A percentile compares a stretch with the other conserved stretches of the same genome.
phyloP scores from a whole-genome alignment of 2,113 vertebrate genomes.

The Sinosuthora webbiana region DNA sequence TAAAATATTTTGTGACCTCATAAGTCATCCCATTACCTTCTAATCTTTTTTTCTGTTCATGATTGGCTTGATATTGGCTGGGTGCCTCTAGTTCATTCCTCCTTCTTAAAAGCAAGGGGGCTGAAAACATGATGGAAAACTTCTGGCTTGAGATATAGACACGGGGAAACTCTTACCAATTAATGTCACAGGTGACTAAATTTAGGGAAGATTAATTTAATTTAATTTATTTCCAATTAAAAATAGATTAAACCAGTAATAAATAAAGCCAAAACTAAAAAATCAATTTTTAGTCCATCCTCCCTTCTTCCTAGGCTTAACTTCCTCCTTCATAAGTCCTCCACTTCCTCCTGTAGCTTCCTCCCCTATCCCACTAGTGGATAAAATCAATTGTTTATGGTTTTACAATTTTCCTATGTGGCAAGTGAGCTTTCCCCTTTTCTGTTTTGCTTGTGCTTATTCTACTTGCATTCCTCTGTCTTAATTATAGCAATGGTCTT shows the following conservation, averaged over 20 bases:
- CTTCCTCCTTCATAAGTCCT: not conserved
- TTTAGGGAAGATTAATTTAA: not conserved
- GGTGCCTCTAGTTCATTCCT: not conserved
- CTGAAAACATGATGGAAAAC: not conserved
- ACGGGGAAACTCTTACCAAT: not conserved
- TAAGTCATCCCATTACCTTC: not conserved
- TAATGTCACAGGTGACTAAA: not conserved
- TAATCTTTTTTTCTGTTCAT: not conserved
- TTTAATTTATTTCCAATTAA: not conserved
- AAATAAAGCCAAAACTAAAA: not conserved
- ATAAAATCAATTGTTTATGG: not conserved
- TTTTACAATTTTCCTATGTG: rapidly evolving
- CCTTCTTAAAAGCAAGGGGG: not conserved
- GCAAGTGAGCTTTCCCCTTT: not conserved
- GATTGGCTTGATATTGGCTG: not conserved
- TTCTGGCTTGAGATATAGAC: not conserved
- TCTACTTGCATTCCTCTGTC: not conserved
- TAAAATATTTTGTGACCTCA: not conserved
- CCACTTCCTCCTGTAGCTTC: not conserved
- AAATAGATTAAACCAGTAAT: not conserved
- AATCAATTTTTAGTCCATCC: rapidly evolving
- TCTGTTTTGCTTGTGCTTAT: not conserved
- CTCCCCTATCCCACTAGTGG: rapidly evolving
- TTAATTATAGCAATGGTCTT: not conserved
- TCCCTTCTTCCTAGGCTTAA: not conserved